Evolutionary conservation across 2,113 vertebrate species (phyloP).

Genomic region (Psammodynastes pulverulentus): DNA sequence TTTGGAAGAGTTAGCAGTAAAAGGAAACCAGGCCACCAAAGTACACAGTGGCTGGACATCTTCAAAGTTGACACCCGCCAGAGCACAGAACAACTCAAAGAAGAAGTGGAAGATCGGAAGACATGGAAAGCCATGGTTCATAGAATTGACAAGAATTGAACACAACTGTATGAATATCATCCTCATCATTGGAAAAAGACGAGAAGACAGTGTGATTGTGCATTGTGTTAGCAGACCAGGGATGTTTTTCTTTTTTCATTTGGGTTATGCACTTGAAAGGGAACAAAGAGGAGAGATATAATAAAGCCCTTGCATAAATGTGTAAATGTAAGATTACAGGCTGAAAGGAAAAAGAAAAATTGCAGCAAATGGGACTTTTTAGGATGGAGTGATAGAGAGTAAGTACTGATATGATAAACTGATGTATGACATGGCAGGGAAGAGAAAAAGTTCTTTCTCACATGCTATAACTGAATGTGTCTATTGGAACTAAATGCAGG

Average conservation of each 20-base stretch:
- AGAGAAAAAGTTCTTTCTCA: not conserved
- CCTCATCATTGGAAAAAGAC: not conserved
- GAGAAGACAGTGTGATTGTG: not conserved
- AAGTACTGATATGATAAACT: not conserved
- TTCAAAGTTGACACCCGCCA: not conserved
- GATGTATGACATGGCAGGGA: not conserved
- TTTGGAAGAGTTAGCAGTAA: not conserved
- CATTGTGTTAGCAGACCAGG: not conserved
- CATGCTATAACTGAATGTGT: not conserved
- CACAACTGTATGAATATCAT: no score
- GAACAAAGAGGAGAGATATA: not conserved
- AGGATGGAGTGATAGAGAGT: not conserved
- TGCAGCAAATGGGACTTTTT: not conserved
- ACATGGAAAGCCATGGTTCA: no score
- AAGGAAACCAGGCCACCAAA: not conserved
- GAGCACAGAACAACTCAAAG: not conserved
- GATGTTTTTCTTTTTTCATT: not conserved
- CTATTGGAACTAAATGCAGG: not conserved
- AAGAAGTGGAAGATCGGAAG: no score
- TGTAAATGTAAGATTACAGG: not conserved
- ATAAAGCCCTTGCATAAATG: not conserved
- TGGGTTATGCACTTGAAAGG: not conserved
- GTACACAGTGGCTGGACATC: not conserved
- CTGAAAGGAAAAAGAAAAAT: not conserved
- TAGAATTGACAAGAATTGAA: no score